Evolutionary conservation across 2,113 vertebrate species (phyloP).

Genomic region (Vimba vimba): DNA sequence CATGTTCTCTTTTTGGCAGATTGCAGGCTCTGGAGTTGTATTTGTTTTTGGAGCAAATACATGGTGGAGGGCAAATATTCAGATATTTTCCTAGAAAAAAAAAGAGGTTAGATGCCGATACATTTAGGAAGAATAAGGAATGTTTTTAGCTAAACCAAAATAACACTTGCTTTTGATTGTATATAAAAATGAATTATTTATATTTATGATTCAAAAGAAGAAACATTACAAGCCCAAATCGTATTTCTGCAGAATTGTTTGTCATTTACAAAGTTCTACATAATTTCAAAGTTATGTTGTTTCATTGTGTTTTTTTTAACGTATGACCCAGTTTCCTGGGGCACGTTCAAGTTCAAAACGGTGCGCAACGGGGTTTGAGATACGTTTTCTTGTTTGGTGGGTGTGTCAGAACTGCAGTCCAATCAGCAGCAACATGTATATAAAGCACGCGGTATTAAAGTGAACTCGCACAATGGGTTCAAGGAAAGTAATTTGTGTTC

Average conservation of each 20-base stretch:
- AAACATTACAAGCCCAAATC: not conserved
- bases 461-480: too few relatives aligned
- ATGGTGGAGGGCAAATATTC: not conserved
- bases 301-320: too few relatives aligned
- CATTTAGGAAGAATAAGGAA: not conserved
- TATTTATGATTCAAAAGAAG: not conserved
- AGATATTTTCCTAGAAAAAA: not conserved
- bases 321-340: too few relatives aligned
- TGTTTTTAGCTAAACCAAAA: not conserved
- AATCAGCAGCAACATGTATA: too few relatives aligned
- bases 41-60: constrained; percentile 6
- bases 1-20: not conserved
- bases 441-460: too few relatives aligned
- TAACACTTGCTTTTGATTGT: not conserved
- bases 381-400: too few relatives aligned
- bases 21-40: not conserved
- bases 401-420: too few relatives aligned
- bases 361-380: too few relatives aligned
- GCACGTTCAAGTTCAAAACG: too few relatives aligned
- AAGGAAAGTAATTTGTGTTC: too few relatives aligned
- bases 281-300: not conserved
- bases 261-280: not conserved
- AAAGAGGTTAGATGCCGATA: not conserved
- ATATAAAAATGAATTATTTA: not conserved
- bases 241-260: not conserved